Conservation (phyloP, 2,797 vertebrate genomes). For the Propithecus deckenii region DNA sequence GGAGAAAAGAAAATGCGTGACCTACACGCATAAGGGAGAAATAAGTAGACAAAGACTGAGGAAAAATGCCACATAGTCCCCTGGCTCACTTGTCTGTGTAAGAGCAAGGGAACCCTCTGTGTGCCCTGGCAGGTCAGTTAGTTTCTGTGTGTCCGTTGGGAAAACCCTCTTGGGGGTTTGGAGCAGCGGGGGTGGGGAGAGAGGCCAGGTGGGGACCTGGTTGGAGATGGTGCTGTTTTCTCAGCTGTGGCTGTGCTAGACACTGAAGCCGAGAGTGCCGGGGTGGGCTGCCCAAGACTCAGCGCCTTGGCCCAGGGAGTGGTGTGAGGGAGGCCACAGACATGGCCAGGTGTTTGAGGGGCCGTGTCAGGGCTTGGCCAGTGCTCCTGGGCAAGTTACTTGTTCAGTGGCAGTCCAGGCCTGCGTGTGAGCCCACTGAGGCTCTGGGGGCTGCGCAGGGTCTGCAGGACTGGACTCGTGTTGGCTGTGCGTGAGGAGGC, state of each 20-base stretch:
- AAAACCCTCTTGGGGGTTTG: background rate
- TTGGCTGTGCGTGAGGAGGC: background rate
- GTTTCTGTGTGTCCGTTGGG: background rate
- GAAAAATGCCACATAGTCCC: background rate
- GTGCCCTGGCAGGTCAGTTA: background rate
- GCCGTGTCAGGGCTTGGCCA: accelerated
- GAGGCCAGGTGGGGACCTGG: too few relatives aligned
- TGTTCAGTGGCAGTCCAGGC: background rate
- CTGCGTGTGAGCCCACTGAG: accelerated
- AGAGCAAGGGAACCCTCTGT: background rate
- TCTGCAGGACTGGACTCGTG: background rate
- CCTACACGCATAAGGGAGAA: background rate
- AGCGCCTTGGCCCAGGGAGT: accelerated
- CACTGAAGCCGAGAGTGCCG: accelerated
- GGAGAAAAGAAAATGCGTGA: background rate
- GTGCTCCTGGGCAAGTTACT: accelerated
- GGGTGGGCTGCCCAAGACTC: background rate
- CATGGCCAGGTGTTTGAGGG: accelerated
- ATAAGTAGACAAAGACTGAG: background rate
- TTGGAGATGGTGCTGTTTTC: background rate
- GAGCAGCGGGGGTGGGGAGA: accelerated
- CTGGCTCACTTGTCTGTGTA: background rate
- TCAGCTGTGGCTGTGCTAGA: background rate
- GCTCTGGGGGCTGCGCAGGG: background rate
- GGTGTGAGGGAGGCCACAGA: accelerated